Percentiles rank a stretch among this genome's conserved stretches.
Conservation (phyloP, 2,888 invertebrate genomes). For the Lasioglossum calceatum region DNA sequence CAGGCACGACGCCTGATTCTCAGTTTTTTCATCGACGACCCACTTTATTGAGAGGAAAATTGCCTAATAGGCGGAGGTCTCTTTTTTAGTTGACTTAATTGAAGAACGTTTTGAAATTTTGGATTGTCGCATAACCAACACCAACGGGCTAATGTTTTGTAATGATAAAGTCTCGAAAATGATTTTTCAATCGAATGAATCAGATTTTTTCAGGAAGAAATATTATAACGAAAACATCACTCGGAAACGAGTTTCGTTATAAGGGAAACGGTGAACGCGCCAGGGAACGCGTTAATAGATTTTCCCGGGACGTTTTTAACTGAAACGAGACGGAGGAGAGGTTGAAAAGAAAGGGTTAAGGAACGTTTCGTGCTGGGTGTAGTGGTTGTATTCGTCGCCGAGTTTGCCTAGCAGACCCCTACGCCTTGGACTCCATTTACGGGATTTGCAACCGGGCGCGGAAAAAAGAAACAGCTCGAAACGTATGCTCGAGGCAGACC, state of each 20-base stretch:
- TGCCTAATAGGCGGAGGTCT: background rate
- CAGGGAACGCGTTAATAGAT: background rate
- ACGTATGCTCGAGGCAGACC: background rate
- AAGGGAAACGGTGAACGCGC: background rate
- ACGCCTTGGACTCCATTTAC: background rate
- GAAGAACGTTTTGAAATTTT: too few species aligned
- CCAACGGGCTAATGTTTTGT: too few species aligned
- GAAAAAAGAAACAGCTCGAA: background rate
- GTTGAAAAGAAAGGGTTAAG: slow-evolving; percentile 9
- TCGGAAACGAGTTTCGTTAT: background rate
- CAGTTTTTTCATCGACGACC: too few species aligned
- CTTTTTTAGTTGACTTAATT: background rate
- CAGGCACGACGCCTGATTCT: background rate
- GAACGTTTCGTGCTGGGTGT: background rate
- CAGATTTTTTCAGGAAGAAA: too few species aligned
- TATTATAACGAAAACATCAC: background rate
- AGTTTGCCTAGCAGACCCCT: background rate
- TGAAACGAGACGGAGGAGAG: background rate
- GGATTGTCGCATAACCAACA: background rate
- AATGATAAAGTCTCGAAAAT: too few species aligned
- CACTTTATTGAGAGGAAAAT: background rate
- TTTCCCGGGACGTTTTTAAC: background rate
- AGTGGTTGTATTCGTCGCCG: background rate
- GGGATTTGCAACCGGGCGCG: background rate
- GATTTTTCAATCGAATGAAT: too few species aligned